These are phyloP conservation scores for Eilema griseolum DNA, from an alignment of 2,888 invertebrate species.

Conservation along the genomic window DNA sequence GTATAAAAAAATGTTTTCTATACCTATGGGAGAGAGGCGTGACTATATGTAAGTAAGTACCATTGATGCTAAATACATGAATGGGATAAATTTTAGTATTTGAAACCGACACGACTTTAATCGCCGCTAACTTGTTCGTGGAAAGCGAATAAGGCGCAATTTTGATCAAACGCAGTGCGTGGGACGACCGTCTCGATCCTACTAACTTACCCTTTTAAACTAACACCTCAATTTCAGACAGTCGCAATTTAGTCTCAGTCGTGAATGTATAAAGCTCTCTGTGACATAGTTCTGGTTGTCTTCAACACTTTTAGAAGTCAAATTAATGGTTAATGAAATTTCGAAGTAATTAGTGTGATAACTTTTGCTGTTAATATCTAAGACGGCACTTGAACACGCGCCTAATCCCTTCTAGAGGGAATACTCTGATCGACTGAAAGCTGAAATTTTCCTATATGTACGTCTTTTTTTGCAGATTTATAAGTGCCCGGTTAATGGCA, in stretches of 20 bases:
- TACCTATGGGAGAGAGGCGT: too few relatives aligned
- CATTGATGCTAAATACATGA: background rate
- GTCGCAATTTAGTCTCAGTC: background rate
- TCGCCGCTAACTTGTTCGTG: background rate
- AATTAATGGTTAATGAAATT: background rate
- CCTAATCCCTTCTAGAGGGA: too few relatives aligned
- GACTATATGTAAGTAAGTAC: too few relatives aligned
- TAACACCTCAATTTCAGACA: background rate
- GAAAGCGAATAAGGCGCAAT: conserved; percentile 2
- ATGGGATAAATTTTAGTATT: background rate
- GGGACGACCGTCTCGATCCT: background rate
- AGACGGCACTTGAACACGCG: too few relatives aligned
- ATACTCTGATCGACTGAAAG: too few relatives aligned
- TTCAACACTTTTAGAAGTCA: background rate
- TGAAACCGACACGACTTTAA: conserved; percentile 3
- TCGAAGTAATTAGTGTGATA: background rate
- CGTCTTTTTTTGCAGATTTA: too few relatives aligned
- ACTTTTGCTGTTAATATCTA: background rate
- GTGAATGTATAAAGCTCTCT: background rate
- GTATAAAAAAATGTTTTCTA: too few relatives aligned
- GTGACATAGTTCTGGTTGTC: background rate
- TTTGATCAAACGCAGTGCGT: conserved; percentile 3
- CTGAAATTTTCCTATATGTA: too few relatives aligned
- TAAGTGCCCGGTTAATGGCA: too few relatives aligned
- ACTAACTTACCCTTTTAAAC: background rate